A percentile compares a stretch with the other conserved stretches of the same genome.
Conservation (phyloP, 1,140 invertebrate species). For the Helicoverpa zea region DNA sequence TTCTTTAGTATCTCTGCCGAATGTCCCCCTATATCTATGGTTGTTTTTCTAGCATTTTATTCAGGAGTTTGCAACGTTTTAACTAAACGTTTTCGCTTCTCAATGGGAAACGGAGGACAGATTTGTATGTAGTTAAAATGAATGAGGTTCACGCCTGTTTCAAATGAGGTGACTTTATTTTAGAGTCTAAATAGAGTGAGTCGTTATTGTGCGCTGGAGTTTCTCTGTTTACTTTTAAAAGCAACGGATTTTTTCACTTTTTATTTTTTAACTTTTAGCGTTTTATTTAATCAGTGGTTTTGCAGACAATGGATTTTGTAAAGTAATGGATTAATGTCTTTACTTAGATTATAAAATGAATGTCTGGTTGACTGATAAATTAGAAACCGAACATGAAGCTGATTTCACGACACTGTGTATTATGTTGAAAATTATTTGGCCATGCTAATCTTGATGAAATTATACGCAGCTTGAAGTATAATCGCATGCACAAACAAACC, state of each 20-base stretch:
- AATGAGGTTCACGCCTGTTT: slow-evolving; percentile 43
- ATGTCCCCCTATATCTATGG: slow-evolving; percentile 10
- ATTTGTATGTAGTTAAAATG: slow-evolving; percentile 46
- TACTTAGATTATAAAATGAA: too few relatives aligned
- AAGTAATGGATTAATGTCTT: too few relatives aligned
- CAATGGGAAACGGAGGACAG: slow-evolving; percentile 29
- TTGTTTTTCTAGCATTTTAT: slow-evolving; percentile 52
- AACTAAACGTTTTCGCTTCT: slow-evolving; percentile 49
- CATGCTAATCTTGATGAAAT: too few relatives aligned
- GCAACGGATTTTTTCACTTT: not conserved
- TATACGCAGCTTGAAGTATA: too few relatives aligned
- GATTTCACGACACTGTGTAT: too few relatives aligned
- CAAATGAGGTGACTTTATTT: slow-evolving; percentile 33
- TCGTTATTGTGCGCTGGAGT: not conserved
- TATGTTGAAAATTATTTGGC: too few relatives aligned
- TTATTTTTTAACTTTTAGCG: not conserved
- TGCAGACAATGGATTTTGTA: too few relatives aligned
- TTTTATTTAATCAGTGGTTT: not conserved
- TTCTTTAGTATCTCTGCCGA: not conserved
- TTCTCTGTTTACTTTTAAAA: not conserved
- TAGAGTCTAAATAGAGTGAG: slow-evolving; percentile 20
- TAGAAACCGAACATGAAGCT: too few relatives aligned
- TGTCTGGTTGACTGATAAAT: too few relatives aligned
- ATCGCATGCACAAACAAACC: too few relatives aligned
- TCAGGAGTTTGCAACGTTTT: slow-evolving; percentile 46